Conservation (phyloP, 92 coral and sea anemone genomes). For the Epizoanthus scotinus region DNA sequence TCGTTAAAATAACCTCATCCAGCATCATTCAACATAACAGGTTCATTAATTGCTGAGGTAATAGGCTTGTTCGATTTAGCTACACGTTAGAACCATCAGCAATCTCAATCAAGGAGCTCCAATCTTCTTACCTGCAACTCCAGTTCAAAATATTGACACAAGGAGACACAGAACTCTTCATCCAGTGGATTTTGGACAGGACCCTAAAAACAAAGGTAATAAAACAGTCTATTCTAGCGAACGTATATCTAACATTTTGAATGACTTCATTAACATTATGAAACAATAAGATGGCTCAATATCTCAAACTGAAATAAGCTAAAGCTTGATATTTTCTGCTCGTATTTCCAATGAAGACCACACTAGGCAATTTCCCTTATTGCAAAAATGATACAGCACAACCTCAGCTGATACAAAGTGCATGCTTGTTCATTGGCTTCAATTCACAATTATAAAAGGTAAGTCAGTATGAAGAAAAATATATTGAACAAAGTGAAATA, state of each 20-base stretch:
- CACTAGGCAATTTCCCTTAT: neutral
- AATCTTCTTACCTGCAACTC: conserved; percentile 57
- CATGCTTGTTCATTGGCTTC: too few species aligned
- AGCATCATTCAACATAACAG: too few species aligned
- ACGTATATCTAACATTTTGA: neutral
- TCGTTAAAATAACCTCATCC: too few species aligned
- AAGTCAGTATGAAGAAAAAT: neutral
- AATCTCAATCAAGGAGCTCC: neutral
- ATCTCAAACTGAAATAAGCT: neutral
- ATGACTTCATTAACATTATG: neutral
- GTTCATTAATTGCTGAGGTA: too few species aligned
- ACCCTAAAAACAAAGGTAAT: conserved; percentile 35
- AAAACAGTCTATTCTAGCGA: neutral
- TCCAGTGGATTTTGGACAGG: conserved; percentile 65
- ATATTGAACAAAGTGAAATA: neutral
- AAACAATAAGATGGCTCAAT: neutral
- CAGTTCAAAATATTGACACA: conserved; percentile 84
- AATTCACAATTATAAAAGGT: neutral
- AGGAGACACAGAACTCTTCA: conserved; percentile 75
- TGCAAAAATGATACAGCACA: too few species aligned
- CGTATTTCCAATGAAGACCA: neutral
- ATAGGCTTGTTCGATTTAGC: too few species aligned
- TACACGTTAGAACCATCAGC: neutral
- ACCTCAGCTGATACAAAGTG: too few species aligned
- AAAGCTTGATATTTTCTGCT: neutral